phyloP scores from a whole-genome alignment of 2,113 vertebrate species.

The Hippotragus niger region DNA sequence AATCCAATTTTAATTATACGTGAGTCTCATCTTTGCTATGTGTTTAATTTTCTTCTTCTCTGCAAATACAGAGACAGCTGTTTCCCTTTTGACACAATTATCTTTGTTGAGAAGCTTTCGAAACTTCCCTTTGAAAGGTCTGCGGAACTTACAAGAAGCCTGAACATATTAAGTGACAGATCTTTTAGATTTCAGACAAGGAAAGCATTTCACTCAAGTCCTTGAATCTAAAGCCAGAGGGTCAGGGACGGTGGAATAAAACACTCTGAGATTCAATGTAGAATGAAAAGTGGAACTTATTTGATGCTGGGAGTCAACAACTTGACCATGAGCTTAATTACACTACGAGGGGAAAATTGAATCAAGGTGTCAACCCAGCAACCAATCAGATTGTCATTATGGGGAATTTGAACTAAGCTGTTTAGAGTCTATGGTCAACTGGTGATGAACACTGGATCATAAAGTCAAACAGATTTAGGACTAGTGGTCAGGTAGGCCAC shows the following conservation, averaged over 20 bases:
- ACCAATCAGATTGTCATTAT: neutral
- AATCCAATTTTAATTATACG: conserved; percentile 6
- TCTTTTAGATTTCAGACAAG: neutral
- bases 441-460: neutral
- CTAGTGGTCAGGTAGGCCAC: neutral
- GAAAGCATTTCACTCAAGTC: neutral
- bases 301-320: neutral
- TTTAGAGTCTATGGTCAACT: neutral
- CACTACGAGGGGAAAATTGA: neutral
- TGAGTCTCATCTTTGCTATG: conserved; percentile 2
- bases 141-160: conserved; percentile 11
- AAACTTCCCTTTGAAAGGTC: conserved; percentile 31
- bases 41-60: conserved; percentile 41
- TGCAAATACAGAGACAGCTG: conserved; percentile 58
- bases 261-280: neutral
- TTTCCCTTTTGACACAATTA: conserved; percentile 53
- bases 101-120: conserved; percentile 53
- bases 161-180: conserved; percentile 14
- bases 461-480: neutral
- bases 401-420: neutral
- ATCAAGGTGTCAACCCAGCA: neutral
- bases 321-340: neutral
- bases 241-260: neutral
- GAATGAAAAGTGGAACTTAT: neutral
- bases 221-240: neutral